These are phyloP conservation scores for Hapalemur alaotrensis DNA, from an alignment of 2,797 vertebrate genomes.

Conservation along the genomic window DNA sequence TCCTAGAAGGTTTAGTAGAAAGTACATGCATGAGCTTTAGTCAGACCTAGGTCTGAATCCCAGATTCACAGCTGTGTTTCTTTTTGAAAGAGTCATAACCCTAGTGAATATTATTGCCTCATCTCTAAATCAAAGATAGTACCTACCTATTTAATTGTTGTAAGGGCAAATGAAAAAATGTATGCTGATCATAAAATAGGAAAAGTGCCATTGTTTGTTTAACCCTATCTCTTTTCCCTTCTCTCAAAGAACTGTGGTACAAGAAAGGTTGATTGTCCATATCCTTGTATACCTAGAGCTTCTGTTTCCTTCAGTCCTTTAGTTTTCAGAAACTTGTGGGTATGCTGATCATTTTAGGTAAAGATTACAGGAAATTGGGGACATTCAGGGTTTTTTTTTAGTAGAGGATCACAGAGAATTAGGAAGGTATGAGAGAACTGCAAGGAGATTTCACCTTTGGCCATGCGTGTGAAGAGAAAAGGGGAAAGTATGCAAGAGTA, in stretches of 20 bases:
- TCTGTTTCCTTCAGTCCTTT: neutral
- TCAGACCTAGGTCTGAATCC: neutral
- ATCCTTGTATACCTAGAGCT: neutral
- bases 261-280: neutral
- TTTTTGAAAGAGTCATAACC: neutral
- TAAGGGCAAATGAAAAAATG: neutral
- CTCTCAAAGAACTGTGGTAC: neutral
- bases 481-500: neutral
- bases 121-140: conserved; percentile 4
- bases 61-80: neutral
- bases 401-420: neutral
- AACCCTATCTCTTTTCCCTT: neutral
- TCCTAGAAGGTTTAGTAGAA: neutral
- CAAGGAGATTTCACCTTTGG: neutral
- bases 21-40: neutral
- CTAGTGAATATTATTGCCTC: neutral
- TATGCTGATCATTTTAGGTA: neutral
- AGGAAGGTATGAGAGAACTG: neutral
- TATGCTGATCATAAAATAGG: neutral
- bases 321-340: neutral
- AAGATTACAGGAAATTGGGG: neutral
- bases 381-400: neutral
- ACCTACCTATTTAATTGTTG: neutral
- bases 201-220: neutral
- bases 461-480: neutral